Base-by-base conservation (phyloP, 2,797 vertebrate genomes). In the Spea hammondii region DNA sequence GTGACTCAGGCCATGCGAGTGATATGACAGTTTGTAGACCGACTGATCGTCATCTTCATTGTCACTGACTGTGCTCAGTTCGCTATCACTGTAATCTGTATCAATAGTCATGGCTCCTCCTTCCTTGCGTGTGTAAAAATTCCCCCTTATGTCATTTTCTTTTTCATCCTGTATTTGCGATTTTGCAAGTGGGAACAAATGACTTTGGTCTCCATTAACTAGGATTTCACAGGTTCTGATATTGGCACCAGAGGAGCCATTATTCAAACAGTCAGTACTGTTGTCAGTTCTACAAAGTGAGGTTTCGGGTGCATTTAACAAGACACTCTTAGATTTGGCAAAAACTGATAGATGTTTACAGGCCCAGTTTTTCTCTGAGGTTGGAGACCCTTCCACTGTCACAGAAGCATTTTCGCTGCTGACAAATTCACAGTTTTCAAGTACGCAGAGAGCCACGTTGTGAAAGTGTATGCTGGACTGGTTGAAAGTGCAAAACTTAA, bases 371-470 rank as follows among this genome's bases (percentile, higher is more conserved):
- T 88, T 91, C 71, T 97, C 95, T 2, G 93, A 92, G 44, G 93
- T 94, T 0, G 93, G 94, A 32, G 92, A 92, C 55, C 96, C 94
- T 85, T 97, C 95, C 11, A 97, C 89, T 0, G 94, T 96, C 73
- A 98, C 92, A 0, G 94, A 96, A 12, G 94, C 93, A 0, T 93
- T 92, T 85, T 97, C 95, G 0, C 95, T 96, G 71, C 94, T 93
- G 0, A 92, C 91, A 84, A 98, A 97, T 83, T 98, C 97, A 67
- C 96, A 97, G 88, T 93, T 96, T 89, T 96, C 95, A 86, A 97
- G 84, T 46, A 97, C 71, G 70, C 95, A 95, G 68, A 96, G 89
- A 12, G 93, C 90, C 45, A 97, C 92, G 0, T 92, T 94, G 71
- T 93, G 89, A 81, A 98, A 87, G 85, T 95, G 92, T 72, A 92